Evolutionary conservation across 2,113 vertebrate genomes (phyloP), one percentile per base, ranked within the genome.

Genomic region (Atractosteus spatula): DNA sequence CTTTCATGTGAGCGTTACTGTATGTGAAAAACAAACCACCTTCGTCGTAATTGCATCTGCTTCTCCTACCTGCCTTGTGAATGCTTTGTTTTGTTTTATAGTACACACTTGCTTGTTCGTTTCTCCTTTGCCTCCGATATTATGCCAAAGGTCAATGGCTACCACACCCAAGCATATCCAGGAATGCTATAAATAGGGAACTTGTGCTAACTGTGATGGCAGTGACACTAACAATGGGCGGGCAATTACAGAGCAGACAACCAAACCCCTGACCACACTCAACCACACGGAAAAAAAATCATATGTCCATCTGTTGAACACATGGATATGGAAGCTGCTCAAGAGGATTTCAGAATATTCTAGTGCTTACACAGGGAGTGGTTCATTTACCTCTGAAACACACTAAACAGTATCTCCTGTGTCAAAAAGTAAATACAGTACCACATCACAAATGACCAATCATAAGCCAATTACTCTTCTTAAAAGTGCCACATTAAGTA

Each of bases 231-330:
- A 80, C 78, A 80, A 77, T 71, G 70, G 73, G 62, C 59, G 68
- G 43, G 71, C 70, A 74, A 80, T 80, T 80, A 80, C 73, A 80
- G 78, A 54, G 67, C 55, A 67, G 43, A 7, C 63, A 44, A 76
- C 75, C 76, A 80, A 80, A 61, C 54, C 43, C 70, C 66, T 45
- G 61, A 64, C 73, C 73, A 42, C 72, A 55, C 66, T 73, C 43
- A 17, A 76, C 67, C 51, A 41, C 71, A 63, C 7, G 54, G 63
- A 65, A 47, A 43, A 69, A 55, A 59, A 64, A 63, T 71, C 76
- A 57, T 59, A 76, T 43, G 54, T 4, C 77, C 79, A 76, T 78
- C 69, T 78, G 79, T 55, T 78, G 56, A 44, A 70, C 77, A 81
- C 55, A 67, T 75, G 77, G 43, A n/a, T 44, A 42, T 10, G 3